These are phyloP conservation scores for Fulica atra DNA, from an alignment of 2,113 vertebrate genomes.

Conservation along the genomic window DNA sequence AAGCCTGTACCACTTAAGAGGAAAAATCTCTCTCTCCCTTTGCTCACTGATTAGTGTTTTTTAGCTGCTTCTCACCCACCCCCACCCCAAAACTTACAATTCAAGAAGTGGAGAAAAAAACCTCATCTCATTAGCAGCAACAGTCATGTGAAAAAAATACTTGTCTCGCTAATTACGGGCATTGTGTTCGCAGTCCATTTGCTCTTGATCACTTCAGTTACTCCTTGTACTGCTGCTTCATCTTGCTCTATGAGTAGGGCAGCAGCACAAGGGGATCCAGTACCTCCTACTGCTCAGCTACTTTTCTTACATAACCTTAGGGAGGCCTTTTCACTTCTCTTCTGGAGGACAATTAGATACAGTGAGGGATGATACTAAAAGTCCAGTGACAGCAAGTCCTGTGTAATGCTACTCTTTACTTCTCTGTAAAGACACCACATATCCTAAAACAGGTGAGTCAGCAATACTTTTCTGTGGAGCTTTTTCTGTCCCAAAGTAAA, in stretches of 20 bases:
- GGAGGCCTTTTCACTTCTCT: neutral
- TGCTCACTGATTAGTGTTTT: neutral
- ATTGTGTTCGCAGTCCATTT: neutral
- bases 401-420: neutral
- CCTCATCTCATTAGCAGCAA: neutral
- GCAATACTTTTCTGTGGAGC: neutral
- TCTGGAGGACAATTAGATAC: neutral
- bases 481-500: neutral
- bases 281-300: neutral
- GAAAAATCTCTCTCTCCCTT: neutral
- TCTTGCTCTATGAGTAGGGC: neutral
- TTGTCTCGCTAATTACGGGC: conserved; percentile 23
- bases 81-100: neutral
- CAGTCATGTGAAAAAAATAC: neutral
- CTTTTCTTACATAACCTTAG: neutral
- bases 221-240: neutral
- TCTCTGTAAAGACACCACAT: neutral
- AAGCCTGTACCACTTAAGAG: neutral
- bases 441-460: neutral
- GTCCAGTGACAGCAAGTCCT: neutral
- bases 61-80: neutral
- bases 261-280: neutral
- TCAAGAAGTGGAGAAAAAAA: conserved; percentile 6
- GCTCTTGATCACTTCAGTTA: conserved; percentile 27
- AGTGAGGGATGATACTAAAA: neutral